Percentiles rank a stretch among this genome's conserved stretches.
Conservation (phyloP, 2,113 vertebrate genomes). For the Phylloscopus trochilus region DNA sequence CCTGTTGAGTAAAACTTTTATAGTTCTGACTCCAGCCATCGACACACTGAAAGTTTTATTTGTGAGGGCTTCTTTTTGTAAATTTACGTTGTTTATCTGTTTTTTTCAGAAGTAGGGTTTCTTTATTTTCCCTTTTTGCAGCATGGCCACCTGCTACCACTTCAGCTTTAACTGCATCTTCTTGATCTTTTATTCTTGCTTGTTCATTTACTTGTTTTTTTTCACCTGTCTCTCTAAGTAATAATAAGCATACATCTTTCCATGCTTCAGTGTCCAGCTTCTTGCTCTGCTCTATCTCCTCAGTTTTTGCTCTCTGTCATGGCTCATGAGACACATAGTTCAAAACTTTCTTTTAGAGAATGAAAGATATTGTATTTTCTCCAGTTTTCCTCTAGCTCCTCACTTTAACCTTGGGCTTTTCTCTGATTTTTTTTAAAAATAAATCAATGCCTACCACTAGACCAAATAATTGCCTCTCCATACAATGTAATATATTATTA, state of each 20-base stretch:
- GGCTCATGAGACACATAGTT: conserved; percentile 7
- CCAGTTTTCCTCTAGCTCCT: not conserved
- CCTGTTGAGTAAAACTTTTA: not conserved
- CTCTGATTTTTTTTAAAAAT: not conserved
- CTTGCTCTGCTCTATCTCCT: conserved; percentile 8
- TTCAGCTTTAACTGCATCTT: not conserved
- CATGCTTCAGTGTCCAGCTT: conserved; percentile 48
- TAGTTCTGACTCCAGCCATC: not conserved
- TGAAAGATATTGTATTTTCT: conserved; percentile 28
- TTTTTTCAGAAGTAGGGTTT: not conserved
- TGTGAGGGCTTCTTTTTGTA: not conserved
- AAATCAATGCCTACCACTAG: not conserved
- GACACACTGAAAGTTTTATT: not conserved
- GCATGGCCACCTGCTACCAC: not conserved
- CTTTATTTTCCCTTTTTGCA: conserved; percentile 18
- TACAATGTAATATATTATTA: not conserved
- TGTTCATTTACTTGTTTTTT: conserved; percentile 11
- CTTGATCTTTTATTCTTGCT: conserved; percentile 11
- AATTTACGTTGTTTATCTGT: not conserved
- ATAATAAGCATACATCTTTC: conserved; percentile 55
- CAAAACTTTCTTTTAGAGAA: conserved; percentile 34
- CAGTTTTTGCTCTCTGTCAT: conserved; percentile 31
- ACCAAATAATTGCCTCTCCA: not conserved
- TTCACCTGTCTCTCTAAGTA: conserved; percentile 53
- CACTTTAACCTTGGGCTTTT: conserved; percentile 18